A percentile compares a stretch with the other conserved stretches of the same genome.
phyloP scores from a whole-genome alignment of 2,888 invertebrate genomes.

The Spisula subtruncata region DNA sequence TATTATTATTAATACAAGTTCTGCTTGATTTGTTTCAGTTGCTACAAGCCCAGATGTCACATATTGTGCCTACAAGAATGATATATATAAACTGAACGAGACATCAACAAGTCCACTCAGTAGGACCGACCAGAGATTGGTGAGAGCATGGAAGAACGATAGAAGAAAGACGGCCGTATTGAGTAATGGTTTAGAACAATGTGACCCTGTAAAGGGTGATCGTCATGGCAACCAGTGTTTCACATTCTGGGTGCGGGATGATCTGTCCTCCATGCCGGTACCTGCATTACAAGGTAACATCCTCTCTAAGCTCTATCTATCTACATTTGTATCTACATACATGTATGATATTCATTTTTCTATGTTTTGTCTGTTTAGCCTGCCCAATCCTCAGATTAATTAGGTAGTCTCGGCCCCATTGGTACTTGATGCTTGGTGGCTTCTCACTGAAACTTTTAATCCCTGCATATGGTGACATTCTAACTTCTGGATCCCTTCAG shows the following conservation, averaged over 20 bases:
- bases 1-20: background rate
- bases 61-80: slow-evolving; percentile 66
- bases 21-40: slow-evolving; percentile 8
- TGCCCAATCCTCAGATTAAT: too few relatives aligned
- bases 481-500: too few relatives aligned
- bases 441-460: too few relatives aligned
- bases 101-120: background rate
- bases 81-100: slow-evolving; percentile 44
- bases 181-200: slow-evolving; percentile 57
- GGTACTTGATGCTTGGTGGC: too few relatives aligned
- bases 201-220: slow-evolving; percentile 48
- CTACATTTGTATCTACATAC: background rate
- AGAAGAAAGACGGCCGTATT: background rate
- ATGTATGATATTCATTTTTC: too few relatives aligned
- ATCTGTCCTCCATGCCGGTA: background rate
- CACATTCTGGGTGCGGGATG: slow-evolving; percentile 56
- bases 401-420: too few relatives aligned
- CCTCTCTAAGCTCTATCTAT: too few relatives aligned
- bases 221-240: slow-evolving; percentile 51
- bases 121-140: background rate
- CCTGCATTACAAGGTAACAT: slow-evolving; percentile 46
- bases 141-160: slow-evolving; percentile 27
- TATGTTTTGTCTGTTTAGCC: too few relatives aligned
- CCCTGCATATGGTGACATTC: too few relatives aligned
- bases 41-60: slow-evolving; percentile 39